Conservation (phyloP, 2,888 invertebrate genomes). For the Pharmacophagus antenor region DNA sequence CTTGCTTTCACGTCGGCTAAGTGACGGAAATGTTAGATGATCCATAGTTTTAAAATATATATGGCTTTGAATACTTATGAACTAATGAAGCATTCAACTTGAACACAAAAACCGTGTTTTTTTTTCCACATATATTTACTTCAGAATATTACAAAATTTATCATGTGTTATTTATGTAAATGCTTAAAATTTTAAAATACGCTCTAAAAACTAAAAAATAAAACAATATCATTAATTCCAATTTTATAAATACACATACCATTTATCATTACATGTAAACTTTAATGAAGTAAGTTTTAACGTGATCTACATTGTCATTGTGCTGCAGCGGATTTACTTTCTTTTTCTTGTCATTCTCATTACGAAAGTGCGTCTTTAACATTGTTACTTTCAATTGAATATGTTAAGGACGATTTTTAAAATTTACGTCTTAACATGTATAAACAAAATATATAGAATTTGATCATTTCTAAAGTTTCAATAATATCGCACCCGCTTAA, state of each 20-base stretch:
- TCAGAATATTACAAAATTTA: no score
- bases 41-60: slow-evolving; percentile 19
- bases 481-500: slow-evolving; percentile 28
- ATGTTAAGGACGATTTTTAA: slow-evolving; percentile 9
- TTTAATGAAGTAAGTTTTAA: slow-evolving; percentile 14
- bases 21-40: slow-evolving; percentile 26
- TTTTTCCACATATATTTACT: no score
- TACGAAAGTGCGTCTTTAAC: slow-evolving; percentile 20
- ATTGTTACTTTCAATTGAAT: slow-evolving; percentile 31
- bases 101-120: no score
- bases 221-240: background rate
- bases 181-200: background rate
- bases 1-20: slow-evolving; percentile 22
- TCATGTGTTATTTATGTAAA: no score
- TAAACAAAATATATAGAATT: slow-evolving; percentile 17
- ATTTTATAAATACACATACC: slow-evolving; percentile 4
- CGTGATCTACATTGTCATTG: slow-evolving; percentile 1
- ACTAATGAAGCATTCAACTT: background rate
- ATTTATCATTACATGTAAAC: background rate
- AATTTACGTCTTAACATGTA: background rate
- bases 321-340: slow-evolving; percentile 25
- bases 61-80: slow-evolving; percentile 14
- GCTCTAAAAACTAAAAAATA: slow-evolving; percentile 11
- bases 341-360: slow-evolving; percentile 29
- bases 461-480: slow-evolving; percentile 15